Conservation (phyloP, 2,113 vertebrate genomes). For the Variabilichromis moorii region DNA sequence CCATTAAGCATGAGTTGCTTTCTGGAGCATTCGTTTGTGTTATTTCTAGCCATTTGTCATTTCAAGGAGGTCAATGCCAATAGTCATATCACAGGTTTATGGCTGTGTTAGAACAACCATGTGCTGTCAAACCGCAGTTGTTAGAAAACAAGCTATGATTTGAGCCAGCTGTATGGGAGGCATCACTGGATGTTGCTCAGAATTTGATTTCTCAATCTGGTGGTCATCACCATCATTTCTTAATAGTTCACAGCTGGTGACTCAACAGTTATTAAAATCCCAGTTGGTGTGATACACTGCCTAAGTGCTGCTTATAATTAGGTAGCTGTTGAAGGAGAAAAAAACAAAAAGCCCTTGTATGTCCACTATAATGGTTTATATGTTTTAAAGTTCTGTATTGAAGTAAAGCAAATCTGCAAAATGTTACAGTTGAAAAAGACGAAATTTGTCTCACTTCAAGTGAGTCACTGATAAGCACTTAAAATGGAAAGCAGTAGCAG, state of each 20-base stretch:
- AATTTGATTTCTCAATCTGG: conserved; percentile 50
- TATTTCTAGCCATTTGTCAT: background rate
- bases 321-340: conserved; percentile 8
- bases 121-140: conserved; percentile 1
- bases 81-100: background rate
- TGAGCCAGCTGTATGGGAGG: conserved; percentile 33
- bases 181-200: conserved; percentile 10
- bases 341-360: background rate
- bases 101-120: background rate
- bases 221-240: conserved; percentile 48
- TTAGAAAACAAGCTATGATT: conserved; percentile 12
- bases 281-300: conserved; percentile 32
- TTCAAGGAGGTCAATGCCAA: background rate
- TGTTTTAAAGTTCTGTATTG: background rate
- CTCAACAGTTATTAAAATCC: conserved; percentile 55
- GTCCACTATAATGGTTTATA: background rate
- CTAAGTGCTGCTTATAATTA: conserved; percentile 38
- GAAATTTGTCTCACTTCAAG: background rate
- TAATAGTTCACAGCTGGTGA: conserved; percentile 67
- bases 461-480: conserved; percentile 1
- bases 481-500: conserved; percentile 3
- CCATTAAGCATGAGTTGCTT: background rate
- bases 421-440: background rate
- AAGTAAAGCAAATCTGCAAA: background rate
- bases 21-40: background rate